phyloP scores from a whole-genome alignment of 2,888 invertebrate species.

The Acanthosepion lycidas region DNA sequence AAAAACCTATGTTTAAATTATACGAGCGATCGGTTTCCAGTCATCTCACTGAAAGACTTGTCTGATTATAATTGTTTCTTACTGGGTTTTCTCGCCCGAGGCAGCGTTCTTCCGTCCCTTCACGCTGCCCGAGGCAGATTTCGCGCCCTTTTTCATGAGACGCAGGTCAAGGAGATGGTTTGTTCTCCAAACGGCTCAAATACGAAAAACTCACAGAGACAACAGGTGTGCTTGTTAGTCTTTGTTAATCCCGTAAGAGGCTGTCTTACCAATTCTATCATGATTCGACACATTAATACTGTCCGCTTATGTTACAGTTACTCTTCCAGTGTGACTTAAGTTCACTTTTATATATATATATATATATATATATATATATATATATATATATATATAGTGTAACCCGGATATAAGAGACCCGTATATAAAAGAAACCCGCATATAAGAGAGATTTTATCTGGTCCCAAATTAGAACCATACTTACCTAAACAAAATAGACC shows the following conservation, averaged over 20 bases:
- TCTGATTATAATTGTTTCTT: conserved; percentile 1
- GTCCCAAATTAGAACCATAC: too few species aligned
- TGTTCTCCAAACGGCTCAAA: not conserved
- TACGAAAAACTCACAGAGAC: not conserved
- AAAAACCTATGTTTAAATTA: conserved; percentile 33
- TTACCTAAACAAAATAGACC: too few species aligned
- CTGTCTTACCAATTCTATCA: not conserved
- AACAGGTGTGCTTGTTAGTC: not conserved
- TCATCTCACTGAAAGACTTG: not conserved
- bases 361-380: too few species aligned
- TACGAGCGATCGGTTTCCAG: conserved; percentile 10
- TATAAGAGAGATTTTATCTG: too few species aligned
- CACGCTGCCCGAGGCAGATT: not conserved
- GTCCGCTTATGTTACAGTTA: not conserved
- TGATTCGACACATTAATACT: not conserved
- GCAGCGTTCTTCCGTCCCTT: not conserved
- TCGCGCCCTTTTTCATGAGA: conserved; percentile 33
- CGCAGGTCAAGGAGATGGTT: conserved; percentile 15
- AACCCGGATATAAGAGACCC: too few species aligned
- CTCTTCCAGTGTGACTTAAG: not conserved
- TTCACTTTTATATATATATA: too few species aligned
- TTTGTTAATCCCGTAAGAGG: not conserved
- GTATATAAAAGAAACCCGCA: too few species aligned
- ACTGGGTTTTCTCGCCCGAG: not conserved
- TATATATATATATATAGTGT: too few species aligned